These are phyloP conservation scores for Ctenopoma kingsleyae DNA, from an alignment of 2,797 vertebrate species.

Conservation along the genomic window DNA sequence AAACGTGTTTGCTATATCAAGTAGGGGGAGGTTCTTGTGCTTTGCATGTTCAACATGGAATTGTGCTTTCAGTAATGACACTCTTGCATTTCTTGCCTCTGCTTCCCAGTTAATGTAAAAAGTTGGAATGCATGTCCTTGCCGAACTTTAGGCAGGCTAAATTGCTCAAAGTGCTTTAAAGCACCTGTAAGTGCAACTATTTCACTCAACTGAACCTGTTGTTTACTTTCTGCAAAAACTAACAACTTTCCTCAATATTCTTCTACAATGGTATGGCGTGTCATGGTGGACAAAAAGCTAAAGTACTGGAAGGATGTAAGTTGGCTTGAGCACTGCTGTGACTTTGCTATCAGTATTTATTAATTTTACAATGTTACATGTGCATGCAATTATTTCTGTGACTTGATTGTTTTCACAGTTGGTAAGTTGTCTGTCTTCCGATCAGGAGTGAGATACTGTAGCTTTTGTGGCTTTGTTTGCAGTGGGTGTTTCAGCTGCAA, in stretches of 20 bases:
- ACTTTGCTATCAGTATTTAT: constrained; percentile 30
- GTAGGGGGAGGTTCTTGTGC: neutral
- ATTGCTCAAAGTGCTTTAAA: constrained; percentile 34
- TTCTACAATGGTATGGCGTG: constrained; percentile 84
- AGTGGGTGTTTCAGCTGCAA: constrained; percentile 10
- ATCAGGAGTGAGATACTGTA: neutral
- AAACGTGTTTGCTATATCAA: neutral
- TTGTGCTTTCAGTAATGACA: constrained; percentile 15
- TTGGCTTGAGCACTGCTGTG: constrained; percentile 74
- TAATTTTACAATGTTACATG: constrained; percentile 25
- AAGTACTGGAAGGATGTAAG: constrained; percentile 99
- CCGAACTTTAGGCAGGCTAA: constrained; percentile 13
- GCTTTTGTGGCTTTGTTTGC: constrained; percentile 31
- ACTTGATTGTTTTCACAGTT: constrained; percentile 44
- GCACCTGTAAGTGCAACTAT: constrained; percentile 46
- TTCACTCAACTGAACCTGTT: constrained; percentile 47
- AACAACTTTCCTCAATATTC: constrained; percentile 92
- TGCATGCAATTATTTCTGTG: constrained; percentile 66
- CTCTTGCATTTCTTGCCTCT: constrained; percentile 45
- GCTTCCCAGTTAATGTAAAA: neutral
- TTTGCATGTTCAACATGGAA: constrained; percentile 62
- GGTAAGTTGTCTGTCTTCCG: constrained; percentile 35
- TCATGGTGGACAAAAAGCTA: constrained; percentile 93
- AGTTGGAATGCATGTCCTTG: neutral
- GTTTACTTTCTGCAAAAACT: constrained; percentile 74